A percentile compares a stretch with the other conserved stretches of the same genome.
phyloP scores from a whole-genome alignment of 1,140 invertebrate genomes.

The Pectinophora gossypiella region DNA sequence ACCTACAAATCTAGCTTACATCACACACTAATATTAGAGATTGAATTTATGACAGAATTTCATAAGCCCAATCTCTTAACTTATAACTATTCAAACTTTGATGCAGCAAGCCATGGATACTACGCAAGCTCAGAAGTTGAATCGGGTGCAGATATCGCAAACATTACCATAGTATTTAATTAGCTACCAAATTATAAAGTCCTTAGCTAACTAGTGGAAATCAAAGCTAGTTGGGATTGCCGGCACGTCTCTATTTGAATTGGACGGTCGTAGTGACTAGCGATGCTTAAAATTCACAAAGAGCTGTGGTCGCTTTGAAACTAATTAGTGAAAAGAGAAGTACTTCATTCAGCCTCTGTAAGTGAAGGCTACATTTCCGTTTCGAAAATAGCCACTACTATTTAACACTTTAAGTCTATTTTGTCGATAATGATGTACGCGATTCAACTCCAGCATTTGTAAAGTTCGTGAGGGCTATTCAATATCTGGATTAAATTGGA shows the following conservation, averaged over 20 bases:
- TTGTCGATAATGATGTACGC: too few relatives aligned
- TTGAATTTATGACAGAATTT: too few relatives aligned
- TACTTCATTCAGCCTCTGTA: constrained; percentile 38
- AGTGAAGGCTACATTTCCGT: constrained; percentile 45
- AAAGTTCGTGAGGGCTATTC: too few relatives aligned
- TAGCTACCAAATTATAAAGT: constrained; percentile 55
- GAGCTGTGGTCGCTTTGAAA: constrained; percentile 64
- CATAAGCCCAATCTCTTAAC: background rate
- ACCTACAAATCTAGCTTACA: too few relatives aligned
- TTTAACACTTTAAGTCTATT: too few relatives aligned
- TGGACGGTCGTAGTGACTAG: constrained; percentile 41
- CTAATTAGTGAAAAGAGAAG: constrained; percentile 58
- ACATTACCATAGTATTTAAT: constrained; percentile 33
- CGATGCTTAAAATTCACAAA: constrained; percentile 68
- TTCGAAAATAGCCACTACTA: constrained; percentile 15
- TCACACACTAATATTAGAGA: too few relatives aligned
- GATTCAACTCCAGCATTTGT: too few relatives aligned
- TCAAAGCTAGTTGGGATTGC: constrained; percentile 43
- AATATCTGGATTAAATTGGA: too few relatives aligned
- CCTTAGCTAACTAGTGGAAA: constrained; percentile 50
- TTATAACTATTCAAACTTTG: constrained; percentile 46
- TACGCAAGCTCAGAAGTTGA: constrained; percentile 50
- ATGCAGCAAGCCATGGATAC: constrained; percentile 73
- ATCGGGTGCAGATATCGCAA: constrained; percentile 18
- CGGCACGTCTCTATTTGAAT: constrained; percentile 56